Conservation (phyloP, 2,888 invertebrate genomes). For the Hetaerina titia region DNA sequence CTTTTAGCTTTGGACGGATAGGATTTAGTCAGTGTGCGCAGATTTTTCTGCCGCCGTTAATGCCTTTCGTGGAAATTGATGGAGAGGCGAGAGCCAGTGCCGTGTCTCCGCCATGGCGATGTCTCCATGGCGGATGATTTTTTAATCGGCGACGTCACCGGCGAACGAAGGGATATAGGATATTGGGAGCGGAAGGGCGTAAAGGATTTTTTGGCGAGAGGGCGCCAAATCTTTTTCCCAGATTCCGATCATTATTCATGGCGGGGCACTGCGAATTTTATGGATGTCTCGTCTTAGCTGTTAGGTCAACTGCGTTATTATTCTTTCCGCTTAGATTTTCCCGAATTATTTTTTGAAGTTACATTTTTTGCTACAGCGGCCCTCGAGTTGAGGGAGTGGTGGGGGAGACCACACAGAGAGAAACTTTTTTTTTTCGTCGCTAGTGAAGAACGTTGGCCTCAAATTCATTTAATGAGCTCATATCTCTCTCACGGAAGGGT, state of each 20-base stretch:
- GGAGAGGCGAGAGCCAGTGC: conserved; percentile 38
- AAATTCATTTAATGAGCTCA: conserved; percentile 11
- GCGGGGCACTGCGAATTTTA: neutral
- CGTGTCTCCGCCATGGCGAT: conserved; percentile 46
- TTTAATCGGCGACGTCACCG: conserved; percentile 43
- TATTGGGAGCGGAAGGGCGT: neutral
- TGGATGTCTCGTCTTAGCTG: conserved; percentile 15
- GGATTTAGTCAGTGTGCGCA: conserved; percentile 19
- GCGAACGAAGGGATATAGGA: neutral
- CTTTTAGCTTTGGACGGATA: conserved; percentile 33
- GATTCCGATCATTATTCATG: conserved; percentile 16
- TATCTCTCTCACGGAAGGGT: neutral
- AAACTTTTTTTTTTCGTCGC: neutral
- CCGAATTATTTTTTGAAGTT: neutral
- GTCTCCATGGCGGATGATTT: conserved; percentile 58
- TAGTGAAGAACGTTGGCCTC: neutral
- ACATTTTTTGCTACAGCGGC: neutral
- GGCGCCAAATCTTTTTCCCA: neutral
- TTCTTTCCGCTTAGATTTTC: neutral
- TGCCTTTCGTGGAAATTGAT: conserved; percentile 45
- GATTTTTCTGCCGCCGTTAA: conserved; percentile 45
- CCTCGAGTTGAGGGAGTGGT: neutral
- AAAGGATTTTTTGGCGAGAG: neutral
- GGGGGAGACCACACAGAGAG: neutral
- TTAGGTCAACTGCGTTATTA: conserved; percentile 21